phyloP scores from a whole-genome alignment of 2,797 vertebrate genomes.

The Eulemur rubriventer region DNA sequence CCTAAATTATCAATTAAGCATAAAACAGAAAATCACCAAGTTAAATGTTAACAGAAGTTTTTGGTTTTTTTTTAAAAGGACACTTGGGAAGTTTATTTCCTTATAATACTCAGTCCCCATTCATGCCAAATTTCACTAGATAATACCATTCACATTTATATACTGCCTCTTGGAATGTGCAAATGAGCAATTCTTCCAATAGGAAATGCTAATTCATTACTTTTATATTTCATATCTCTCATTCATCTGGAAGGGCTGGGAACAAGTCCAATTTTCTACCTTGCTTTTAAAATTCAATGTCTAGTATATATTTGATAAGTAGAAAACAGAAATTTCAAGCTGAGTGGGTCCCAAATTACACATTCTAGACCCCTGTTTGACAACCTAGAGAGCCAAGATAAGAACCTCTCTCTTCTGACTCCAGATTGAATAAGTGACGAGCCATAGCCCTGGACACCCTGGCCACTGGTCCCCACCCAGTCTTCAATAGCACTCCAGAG shows the following conservation, averaged over 20 bases:
- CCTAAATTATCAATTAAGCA: neutral
- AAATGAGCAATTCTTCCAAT: conserved; percentile 52
- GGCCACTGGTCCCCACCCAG: neutral
- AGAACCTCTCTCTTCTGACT: neutral
- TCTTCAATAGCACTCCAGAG: neutral
- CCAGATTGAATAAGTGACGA: neutral
- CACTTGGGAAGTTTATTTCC: conserved; percentile 30
- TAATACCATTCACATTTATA: conserved; percentile 24
- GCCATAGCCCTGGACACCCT: neutral
- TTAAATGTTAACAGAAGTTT: conserved; percentile 42
- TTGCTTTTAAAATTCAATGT: conserved; percentile 43
- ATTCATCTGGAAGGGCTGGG: conserved; percentile 55
- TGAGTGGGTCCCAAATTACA: neutral
- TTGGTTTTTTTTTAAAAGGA: neutral
- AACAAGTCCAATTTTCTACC: conserved; percentile 61
- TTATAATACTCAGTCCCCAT: neutral
- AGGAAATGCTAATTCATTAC: conserved; percentile 58
- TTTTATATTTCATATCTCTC: conserved; percentile 27
- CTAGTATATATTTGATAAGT: neutral
- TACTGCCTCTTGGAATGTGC: neutral
- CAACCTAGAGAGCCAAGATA: neutral
- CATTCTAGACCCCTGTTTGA: neutral
- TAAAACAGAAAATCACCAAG: neutral
- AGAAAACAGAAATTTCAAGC: neutral
- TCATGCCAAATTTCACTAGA: conserved; percentile 34